phyloP scores from a whole-genome alignment of 2,113 vertebrate species.

The Siphamia tubifer region DNA sequence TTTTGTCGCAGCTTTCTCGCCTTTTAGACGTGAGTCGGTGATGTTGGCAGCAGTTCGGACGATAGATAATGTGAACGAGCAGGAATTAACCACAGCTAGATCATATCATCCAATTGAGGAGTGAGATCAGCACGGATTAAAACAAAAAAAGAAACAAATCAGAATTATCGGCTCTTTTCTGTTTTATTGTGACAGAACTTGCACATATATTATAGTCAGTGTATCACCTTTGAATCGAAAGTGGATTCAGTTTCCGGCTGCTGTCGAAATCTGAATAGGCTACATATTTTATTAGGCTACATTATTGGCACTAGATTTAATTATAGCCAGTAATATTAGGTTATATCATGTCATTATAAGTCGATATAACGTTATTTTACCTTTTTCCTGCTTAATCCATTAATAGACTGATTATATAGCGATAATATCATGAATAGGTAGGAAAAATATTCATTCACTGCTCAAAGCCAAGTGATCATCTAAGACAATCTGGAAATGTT shows the following conservation, averaged over 20 bases:
- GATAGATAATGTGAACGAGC: constrained; percentile 64
- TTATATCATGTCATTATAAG: constrained; percentile 53
- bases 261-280: constrained; percentile 45
- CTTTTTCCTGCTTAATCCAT: constrained; percentile 41
- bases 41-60: constrained; percentile 64
- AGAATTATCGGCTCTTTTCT: constrained; percentile 16
- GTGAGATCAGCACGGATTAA: no score
- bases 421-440: constrained; percentile 63
- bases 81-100: constrained; percentile 50
- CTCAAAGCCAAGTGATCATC: constrained; percentile 59
- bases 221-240: constrained; percentile 48
- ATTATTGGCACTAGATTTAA: constrained; percentile 50
- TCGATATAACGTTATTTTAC: constrained; percentile 43
- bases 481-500: constrained; percentile 75
- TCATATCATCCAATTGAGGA: constrained; percentile 53
- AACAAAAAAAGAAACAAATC: no score
- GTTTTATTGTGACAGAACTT: constrained; percentile 36
- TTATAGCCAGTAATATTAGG: constrained; percentile 41
- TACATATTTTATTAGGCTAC: constrained; percentile 40
- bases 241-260: constrained; percentile 44
- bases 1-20: constrained; percentile 81
- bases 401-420: constrained; percentile 51
- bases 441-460: constrained; percentile 37
- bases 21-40: constrained; percentile 67
- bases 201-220: constrained; percentile 46